Conservation (phyloP, 2,113 vertebrate species). For the Theropithecus gelada region DNA sequence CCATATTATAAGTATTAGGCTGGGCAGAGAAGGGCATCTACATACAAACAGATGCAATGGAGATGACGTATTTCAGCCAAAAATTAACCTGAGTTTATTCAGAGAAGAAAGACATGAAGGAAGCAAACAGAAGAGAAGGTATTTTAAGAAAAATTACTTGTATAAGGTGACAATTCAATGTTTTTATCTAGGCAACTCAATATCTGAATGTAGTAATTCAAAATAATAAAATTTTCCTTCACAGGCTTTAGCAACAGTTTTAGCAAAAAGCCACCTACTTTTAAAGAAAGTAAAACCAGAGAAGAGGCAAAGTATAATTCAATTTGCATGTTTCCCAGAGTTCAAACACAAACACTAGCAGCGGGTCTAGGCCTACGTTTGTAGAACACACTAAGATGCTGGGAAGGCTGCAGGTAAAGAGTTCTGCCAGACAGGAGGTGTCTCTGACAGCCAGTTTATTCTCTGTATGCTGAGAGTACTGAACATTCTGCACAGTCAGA, state of each 20-base stretch:
- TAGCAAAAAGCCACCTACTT: neutral
- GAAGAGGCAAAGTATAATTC: neutral
- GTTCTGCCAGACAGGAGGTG: neutral
- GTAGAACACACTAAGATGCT: neutral
- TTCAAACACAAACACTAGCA: neutral
- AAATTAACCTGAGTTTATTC: neutral
- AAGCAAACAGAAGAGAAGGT: neutral
- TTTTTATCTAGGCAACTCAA: neutral
- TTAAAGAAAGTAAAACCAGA: slow-evolving; percentile 1
- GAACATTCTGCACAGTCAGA: neutral
- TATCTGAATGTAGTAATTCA: slow-evolving; percentile 18
- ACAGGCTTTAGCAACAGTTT: slow-evolving; percentile 24
- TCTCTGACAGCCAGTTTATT: accelerated
- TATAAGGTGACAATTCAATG: neutral
- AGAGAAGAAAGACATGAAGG: neutral
- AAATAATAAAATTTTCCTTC: slow-evolving; percentile 41
- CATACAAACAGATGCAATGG: neutral
- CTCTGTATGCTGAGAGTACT: neutral
- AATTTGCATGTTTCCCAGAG: neutral
- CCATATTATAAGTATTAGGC: neutral
- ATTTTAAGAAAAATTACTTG: neutral
- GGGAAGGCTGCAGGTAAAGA: neutral
- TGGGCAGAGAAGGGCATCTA: neutral
- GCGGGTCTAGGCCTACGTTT: neutral
- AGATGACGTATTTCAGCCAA: neutral